Evolutionary conservation across 2,113 vertebrate genomes (phyloP), one percentile per base, ranked within the genome.

Genomic region (Spea bombifrons): DNA sequence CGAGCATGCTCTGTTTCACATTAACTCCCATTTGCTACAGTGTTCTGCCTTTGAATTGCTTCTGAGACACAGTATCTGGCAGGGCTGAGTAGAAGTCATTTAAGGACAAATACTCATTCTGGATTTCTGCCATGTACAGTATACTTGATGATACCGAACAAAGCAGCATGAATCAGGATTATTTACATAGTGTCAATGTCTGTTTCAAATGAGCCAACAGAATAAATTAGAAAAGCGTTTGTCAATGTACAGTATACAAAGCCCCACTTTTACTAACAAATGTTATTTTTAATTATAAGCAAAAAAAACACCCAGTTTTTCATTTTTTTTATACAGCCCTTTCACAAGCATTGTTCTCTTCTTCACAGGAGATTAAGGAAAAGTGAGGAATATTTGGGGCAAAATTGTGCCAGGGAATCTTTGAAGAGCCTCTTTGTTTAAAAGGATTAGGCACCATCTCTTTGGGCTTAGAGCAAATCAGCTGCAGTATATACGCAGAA

Each of bases 21-120:
- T 91, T 92, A 92, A 89, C 83, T 89, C 88, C 90, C 90, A 90
- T 92, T 93, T 89, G 90, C 90, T 92, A 88, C 90, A 92, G 88
- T 87, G 91, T 91, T 92, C 88, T 91, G 90, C 89, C 90, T 93
- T 90, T 92, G 90, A 92, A 91, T 93, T 92, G 91, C 90, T 90
- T 93, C 87, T 89, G 88, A 91, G 88, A 89, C 89, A 87, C 87
- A 88, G 87, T 90, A 85, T 90, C 90, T 91, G 91, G 91, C 90
- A 90, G 86, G 83, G 85, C 86, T 88, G 57, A 0, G 86, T 90
- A 87, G 87, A 90, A 93, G 91, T 88, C 92, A 92, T 93, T 87
- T 93, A 87, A 92, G 91, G 92, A 92, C 91, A 93, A 88, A 90
- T 87, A 85, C 87, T 91, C 90, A 87, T 77, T 91, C 87, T 93